These are phyloP conservation scores for Podarcis lilfordi DNA, from an alignment of 2,797 vertebrate species.

Conservation along the genomic window DNA sequence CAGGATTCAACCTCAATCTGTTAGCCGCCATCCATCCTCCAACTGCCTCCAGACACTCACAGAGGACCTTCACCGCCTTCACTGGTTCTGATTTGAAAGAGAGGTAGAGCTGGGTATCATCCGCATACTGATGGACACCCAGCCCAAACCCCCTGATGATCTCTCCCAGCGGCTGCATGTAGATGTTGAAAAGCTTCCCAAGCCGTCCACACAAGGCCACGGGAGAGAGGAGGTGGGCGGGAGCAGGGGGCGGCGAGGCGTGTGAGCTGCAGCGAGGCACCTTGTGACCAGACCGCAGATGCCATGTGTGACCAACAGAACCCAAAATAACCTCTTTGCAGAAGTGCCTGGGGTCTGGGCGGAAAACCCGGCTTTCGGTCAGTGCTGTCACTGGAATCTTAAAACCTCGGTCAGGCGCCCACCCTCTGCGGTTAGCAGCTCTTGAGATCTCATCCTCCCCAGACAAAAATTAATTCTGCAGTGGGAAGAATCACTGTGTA, in stretches of 20 bases:
- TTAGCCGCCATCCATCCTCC: no score
- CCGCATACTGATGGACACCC: no score
- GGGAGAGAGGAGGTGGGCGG: no score
- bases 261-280: neutral
- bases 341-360: neutral
- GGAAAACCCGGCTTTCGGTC: neutral
- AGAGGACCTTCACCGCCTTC: no score
- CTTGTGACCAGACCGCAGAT: neutral
- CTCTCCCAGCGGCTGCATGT: no score
- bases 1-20: no score
- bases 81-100: no score
- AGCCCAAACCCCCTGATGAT: no score
- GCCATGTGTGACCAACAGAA: neutral
- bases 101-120: no score
- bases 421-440: neutral
- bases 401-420: neutral
- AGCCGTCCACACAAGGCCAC: neutral
- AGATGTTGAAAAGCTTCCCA: neutral
- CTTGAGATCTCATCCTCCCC: neutral
- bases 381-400: neutral
- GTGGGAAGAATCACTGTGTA: no score
- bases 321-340: neutral
- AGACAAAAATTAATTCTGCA: neutral
- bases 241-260: neutral
- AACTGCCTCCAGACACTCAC: no score